A percentile compares a stretch with the other conserved stretches of the same genome.
phyloP scores from a whole-genome alignment of 2,888 invertebrate species.

The Drosophila maculinotata region DNA sequence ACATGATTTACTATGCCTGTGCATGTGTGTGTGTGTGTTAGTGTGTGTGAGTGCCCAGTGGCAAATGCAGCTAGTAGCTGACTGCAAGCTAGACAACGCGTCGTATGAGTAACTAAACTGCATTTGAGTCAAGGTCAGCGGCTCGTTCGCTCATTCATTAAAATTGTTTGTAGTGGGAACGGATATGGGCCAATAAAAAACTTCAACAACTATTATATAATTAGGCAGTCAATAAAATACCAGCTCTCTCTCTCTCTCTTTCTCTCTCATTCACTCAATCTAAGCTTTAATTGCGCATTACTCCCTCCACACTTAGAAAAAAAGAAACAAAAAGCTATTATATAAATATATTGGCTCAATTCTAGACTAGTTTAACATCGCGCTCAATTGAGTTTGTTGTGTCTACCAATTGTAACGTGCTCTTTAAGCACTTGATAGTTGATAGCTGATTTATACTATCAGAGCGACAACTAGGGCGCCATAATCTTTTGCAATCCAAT shows the following conservation, averaged over 20 bases:
- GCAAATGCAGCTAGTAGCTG: conserved; percentile 32
- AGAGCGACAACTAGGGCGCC: conserved; percentile 7
- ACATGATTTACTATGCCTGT: conserved; percentile 26
- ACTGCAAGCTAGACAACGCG: conserved; percentile 30
- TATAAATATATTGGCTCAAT: conserved; percentile 23
- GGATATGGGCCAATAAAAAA: conserved; percentile 17
- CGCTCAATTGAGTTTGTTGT: conserved; percentile 11
- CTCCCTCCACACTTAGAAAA: conserved; percentile 4
- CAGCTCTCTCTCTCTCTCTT: not conserved
- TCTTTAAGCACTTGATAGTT: conserved; percentile 13
- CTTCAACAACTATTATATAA: conserved; percentile 32
- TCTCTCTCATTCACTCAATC: not conserved
- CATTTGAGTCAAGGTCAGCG: conserved; percentile 66
- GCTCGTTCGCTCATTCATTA: conserved; percentile 43
- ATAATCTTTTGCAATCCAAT: conserved; percentile 8
- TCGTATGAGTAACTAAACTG: too few relatives aligned
- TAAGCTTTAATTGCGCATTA: conserved; percentile 37
- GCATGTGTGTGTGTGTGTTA: conserved; percentile 15
- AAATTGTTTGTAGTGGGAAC: conserved; percentile 21
- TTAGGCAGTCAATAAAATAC: not conserved
- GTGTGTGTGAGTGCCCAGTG: conserved; percentile 35
- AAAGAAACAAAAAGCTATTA: not conserved
- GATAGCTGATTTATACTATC: conserved; percentile 24
- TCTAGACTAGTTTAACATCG: conserved; percentile 1
- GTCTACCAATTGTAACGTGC: conserved; percentile 12